Evolutionary conservation across 2,113 vertebrate genomes (phyloP), one percentile per base, ranked within the genome.

Genomic region (Sula dactylatra): DNA sequence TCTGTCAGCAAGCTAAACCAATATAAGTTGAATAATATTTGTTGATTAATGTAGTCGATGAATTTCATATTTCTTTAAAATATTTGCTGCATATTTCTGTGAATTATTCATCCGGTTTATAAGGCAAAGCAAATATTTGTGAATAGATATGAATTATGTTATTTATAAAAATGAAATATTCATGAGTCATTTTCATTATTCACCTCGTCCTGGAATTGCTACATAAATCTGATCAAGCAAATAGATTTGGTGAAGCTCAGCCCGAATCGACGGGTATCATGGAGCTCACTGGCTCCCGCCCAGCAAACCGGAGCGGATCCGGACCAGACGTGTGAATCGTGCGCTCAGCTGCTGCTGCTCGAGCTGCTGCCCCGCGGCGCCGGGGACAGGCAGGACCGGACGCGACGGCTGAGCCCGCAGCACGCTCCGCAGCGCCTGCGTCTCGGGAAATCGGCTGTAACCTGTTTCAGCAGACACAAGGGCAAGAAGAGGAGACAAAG

Each of bases 91-190:
- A 0, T 89, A 88, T 96, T 94, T 91, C 93, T 72, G 88, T 94
- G 93, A 95, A 95, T 95, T 95, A 96, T 96, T 97, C 97, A 94
- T 89, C 91, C 3, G 12, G 69, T 94, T 94, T 94, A 92, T 94
- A 94, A 95, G 78, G 95, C 88, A 93, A 92, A 97, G 94, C 96
- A 96, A 97, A 97, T 96, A 97, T 97, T 96, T 97, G 97, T 94
- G 96, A 96, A 95, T 93, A 91, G 88, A 94, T 94, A 86, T 86
- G 93, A 94, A 96, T 97, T 92, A 89, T 69, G 91, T 87, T 94
- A 94, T 95, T 92, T 97, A 89, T 93, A 88, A 92, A 74, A 84
- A 97, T 96, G 95, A 95, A 96, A 96, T 97, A 96, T 96, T 95
- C 93, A 97, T 96, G 94, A 97, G 86, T 92, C 83, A 26, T 95